Percentiles rank a stretch among this genome's conserved stretches.
Evolutionary conservation across 2,113 vertebrate genomes (phyloP).

Genomic region (Eudorcas thomsonii): DNA sequence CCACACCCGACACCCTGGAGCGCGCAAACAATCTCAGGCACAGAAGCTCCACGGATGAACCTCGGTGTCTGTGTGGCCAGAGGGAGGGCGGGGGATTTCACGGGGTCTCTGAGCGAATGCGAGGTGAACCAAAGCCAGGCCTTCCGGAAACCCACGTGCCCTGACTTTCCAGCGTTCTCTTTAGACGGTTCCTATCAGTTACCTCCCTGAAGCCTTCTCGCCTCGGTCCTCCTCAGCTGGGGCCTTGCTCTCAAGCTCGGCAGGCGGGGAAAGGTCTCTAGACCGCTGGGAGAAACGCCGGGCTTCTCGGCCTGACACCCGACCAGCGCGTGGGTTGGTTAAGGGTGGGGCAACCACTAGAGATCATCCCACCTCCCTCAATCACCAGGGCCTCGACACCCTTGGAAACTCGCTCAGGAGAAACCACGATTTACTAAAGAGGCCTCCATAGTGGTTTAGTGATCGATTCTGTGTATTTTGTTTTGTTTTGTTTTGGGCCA

Average conservation of each 20-base stretch:
- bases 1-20: not conserved
- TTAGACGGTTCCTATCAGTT: rapidly evolving
- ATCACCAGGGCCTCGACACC: not conserved
- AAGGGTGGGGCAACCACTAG: rapidly evolving
- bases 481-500: rapidly evolving
- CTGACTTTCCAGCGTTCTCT: rapidly evolving
- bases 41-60: rapidly evolving
- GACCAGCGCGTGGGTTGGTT: rapidly evolving
- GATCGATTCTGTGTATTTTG: rapidly evolving
- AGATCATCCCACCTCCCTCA: rapidly evolving
- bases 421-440: rapidly evolving
- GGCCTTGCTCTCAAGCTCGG: rapidly evolving
- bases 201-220: rapidly evolving
- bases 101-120: rapidly evolving
- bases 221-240: rapidly evolving
- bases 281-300: rapidly evolving
- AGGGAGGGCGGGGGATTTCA: rapidly evolving
- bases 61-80: rapidly evolving
- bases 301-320: rapidly evolving
- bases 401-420: not conserved
- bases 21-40: rapidly evolving
- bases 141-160: not conserved
- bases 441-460: rapidly evolving
- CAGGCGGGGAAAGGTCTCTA: rapidly evolving
- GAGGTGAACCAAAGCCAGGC: rapidly evolving